A percentile compares a stretch with the other conserved stretches of the same genome.
phyloP scores from a whole-genome alignment of 1,140 invertebrate species.

The Ooceraea biroi region DNA sequence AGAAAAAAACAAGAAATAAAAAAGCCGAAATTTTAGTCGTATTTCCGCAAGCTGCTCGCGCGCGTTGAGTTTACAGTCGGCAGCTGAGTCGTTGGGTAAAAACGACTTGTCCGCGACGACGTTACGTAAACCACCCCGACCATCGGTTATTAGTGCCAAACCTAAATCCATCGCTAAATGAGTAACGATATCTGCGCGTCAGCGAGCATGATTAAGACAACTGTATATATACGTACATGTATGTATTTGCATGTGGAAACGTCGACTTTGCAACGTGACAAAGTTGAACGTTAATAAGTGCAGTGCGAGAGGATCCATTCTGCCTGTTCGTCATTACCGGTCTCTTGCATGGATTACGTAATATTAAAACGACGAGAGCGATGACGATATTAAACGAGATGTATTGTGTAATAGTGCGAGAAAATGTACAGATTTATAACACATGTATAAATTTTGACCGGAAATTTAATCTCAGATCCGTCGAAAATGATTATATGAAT shows the following conservation, averaged over 20 bases:
- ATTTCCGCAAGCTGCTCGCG: not conserved
- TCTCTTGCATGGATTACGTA: constrained; percentile 21
- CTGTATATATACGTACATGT: not conserved
- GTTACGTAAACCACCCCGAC: constrained; percentile 35
- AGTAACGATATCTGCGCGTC: constrained; percentile 39
- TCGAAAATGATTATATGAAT: not conserved
- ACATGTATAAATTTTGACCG: too few relatives aligned
- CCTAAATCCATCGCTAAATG: constrained; percentile 58
- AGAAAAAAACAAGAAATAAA: constrained; percentile 5
- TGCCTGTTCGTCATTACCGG: constrained; percentile 27
- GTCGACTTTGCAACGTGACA: not conserved
- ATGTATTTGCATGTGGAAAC: constrained; percentile 39
- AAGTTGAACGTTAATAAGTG: not conserved
- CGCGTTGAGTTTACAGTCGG: not conserved
- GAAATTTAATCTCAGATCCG: not conserved
- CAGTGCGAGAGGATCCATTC: not conserved
- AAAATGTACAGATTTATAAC: too few relatives aligned
- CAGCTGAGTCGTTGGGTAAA: not conserved
- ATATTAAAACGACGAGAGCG: not conserved
- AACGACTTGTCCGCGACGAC: not conserved
- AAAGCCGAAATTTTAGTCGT: not conserved
- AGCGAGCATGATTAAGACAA: constrained; percentile 31
- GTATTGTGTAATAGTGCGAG: not conserved
- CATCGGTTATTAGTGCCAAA: constrained; percentile 53
- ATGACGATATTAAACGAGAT: not conserved